Percentiles rank a stretch among this genome's conserved stretches.
These are phyloP conservation scores for Columba livia DNA, from an alignment of 2,113 vertebrate species.

Conservation along the genomic window DNA sequence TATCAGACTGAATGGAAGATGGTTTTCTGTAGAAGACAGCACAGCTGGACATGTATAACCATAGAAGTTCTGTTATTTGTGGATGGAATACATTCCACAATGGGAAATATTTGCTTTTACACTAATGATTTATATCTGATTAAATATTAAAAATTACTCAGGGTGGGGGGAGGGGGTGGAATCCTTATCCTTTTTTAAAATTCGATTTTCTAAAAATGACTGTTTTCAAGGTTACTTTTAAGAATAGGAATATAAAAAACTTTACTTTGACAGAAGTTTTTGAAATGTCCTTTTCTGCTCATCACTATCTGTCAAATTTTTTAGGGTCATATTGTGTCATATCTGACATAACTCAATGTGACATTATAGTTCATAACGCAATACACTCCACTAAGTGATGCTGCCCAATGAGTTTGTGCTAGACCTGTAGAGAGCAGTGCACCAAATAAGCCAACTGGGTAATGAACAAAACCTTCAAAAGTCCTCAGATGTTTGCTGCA, in stretches of 20 bases:
- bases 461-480: slow-evolving; percentile 36
- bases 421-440: neutral
- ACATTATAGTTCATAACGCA: slow-evolving; percentile 45
- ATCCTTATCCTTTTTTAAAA: neutral
- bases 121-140: neutral
- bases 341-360: slow-evolving; percentile 50
- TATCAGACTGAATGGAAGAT: neutral
- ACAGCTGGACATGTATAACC: neutral
- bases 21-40: neutral
- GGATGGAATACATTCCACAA: neutral
- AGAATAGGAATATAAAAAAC: neutral
- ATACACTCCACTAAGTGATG: neutral
- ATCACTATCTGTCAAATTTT: slow-evolving; percentile 27
- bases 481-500: neutral
- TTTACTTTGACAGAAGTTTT: slow-evolving; percentile 22
- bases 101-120: neutral
- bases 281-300: slow-evolving; percentile 61
- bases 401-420: neutral
- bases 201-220: neutral
- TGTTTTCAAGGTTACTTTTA: neutral
- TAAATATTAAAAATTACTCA: neutral
- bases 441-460: neutral
- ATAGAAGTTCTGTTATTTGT: neutral
- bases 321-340: slow-evolving; percentile 32
- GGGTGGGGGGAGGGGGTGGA: neutral